phyloP scores from a whole-genome alignment of 2,888 invertebrate species.

The Atherix ibis region DNA sequence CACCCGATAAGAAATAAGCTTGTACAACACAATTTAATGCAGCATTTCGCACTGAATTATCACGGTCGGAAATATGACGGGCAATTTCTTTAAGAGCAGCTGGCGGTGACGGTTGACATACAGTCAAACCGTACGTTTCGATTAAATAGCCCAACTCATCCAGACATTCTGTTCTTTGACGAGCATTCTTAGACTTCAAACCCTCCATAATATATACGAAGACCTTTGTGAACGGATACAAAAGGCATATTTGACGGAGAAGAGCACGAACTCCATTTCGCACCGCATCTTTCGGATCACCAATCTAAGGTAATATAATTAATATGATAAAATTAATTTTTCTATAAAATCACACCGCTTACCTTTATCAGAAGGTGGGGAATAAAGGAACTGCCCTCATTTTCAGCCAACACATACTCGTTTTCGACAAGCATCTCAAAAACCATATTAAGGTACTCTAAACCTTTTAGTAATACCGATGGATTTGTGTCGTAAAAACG shows the following conservation, averaged over 20 bases:
- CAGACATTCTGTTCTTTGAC: constrained; percentile 90
- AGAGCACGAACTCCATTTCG: constrained; percentile 75
- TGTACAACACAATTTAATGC: constrained; percentile 87
- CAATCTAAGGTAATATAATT: constrained; percentile 41
- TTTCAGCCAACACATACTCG: constrained; percentile 75
- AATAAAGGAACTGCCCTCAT: constrained; percentile 83
- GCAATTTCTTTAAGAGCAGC: constrained; percentile 73
- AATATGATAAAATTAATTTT: constrained; percentile 3
- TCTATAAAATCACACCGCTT: constrained; percentile 1
- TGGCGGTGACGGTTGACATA: constrained; percentile 66
- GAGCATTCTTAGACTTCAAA: constrained; percentile 88
- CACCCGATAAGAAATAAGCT: constrained; percentile 81
- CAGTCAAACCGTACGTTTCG: constrained; percentile 66
- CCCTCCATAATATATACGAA: constrained; percentile 89
- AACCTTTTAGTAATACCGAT: constrained; percentile 84
- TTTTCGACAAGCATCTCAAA: constrained; percentile 66
- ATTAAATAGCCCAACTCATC: constrained; percentile 80
- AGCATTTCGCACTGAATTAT: constrained; percentile 89
- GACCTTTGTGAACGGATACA: constrained; percentile 79
- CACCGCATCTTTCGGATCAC: constrained; percentile 92
- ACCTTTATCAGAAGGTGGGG: constrained; percentile 91
- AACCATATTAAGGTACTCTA: constrained; percentile 76
- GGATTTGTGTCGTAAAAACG: constrained; percentile 98
- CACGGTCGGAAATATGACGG: constrained; percentile 87
- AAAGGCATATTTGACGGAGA: constrained; percentile 66